Percentiles rank a stretch among this genome's conserved stretches.
phyloP scores from a whole-genome alignment of 2,113 vertebrate genomes.

The Ptilorrhoa leucosticta region DNA sequence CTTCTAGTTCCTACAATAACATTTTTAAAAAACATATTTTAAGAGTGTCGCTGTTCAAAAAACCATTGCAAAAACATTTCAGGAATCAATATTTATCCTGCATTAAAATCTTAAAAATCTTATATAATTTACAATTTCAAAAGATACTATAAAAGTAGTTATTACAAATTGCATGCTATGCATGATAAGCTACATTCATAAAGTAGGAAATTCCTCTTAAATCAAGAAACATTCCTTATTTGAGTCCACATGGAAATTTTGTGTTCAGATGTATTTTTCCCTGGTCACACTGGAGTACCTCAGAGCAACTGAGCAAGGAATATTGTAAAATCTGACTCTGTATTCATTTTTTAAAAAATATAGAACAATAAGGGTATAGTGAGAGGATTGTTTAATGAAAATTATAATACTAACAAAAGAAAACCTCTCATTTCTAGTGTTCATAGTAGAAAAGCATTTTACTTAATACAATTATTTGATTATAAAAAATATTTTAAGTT shows the following conservation, averaged over 20 bases:
- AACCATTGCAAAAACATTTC: not conserved
- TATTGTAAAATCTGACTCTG: not conserved
- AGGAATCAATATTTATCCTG: not conserved
- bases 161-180: not conserved
- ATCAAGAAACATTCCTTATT: not conserved
- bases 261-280: not conserved
- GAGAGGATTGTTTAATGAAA: not conserved
- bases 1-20: not conserved
- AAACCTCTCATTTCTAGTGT: rapidly evolving
- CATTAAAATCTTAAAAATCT: not conserved
- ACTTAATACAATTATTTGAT: not conserved
- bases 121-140: not conserved
- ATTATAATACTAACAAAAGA: not conserved
- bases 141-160: not conserved
- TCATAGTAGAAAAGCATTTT: not conserved
- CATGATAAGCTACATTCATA: not conserved
- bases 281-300: not conserved
- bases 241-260: not conserved
- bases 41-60: not conserved
- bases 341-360: not conserved
- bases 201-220: not conserved
- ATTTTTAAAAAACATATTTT: not conserved
- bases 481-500: not conserved
- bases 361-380: not conserved
- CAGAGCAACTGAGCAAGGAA: not conserved